Conservation (phyloP, 2,113 vertebrate genomes). For the Galemys pyrenaicus region DNA sequence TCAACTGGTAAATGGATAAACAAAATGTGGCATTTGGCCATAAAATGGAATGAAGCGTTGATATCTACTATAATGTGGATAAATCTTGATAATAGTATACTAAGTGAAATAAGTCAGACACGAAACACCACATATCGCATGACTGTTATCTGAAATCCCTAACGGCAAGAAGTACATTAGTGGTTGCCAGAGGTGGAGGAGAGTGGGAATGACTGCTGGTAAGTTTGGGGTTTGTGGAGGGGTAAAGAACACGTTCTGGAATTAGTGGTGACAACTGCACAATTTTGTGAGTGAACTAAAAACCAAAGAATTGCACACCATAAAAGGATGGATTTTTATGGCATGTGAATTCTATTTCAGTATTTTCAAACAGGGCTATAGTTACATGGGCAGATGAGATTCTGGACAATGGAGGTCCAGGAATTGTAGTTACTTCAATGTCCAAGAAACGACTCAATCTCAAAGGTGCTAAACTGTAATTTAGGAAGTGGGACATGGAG, state of each 20-base stretch:
- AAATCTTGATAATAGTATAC: not conserved
- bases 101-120: not conserved
- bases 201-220: not conserved
- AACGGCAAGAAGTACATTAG: not conserved
- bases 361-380: not conserved
- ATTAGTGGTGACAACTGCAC: not conserved
- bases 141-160: not conserved
- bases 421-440: not conserved
- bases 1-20: not conserved
- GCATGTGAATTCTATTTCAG: not conserved
- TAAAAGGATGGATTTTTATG: conserved; percentile 2
- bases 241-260: not conserved
- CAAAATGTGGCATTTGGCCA: not conserved
- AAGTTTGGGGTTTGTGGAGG: not conserved
- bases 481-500: not conserved
- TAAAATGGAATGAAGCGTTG: not conserved
- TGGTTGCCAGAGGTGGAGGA: not conserved
- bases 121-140: not conserved
- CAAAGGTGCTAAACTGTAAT: not conserved
- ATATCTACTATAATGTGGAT: not conserved
- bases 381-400: not conserved
- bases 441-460: not conserved
- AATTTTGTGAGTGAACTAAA: not conserved
- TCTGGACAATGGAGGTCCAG: not conserved
- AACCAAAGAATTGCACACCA: not conserved